phyloP scores from a whole-genome alignment of 2,888 invertebrate species.

The Liodrosophila aerea region DNA sequence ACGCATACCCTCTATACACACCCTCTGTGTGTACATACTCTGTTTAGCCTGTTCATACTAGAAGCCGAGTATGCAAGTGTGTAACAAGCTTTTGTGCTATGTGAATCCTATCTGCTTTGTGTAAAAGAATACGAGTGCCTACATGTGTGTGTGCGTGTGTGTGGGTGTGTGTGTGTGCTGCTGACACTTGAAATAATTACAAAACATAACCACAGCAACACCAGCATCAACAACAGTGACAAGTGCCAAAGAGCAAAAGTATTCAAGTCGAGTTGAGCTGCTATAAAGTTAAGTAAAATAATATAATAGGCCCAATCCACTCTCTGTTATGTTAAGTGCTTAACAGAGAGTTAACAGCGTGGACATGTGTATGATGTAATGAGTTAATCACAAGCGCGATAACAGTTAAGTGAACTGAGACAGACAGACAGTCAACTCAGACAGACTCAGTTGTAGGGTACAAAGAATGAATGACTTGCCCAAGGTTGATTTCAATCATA shows the following conservation, averaged over 20 bases:
- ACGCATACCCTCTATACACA: too few species aligned
- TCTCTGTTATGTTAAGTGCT: too few species aligned
- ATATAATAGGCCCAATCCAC: too few species aligned
- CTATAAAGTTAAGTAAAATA: slow-evolving; percentile 1
- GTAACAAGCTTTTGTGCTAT: slow-evolving; percentile 11
- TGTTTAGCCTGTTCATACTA: too few species aligned
- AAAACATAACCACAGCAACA: slow-evolving; percentile 41
- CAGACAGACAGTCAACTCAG: background rate
- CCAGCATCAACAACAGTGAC: slow-evolving; percentile 16
- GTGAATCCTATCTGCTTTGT: slow-evolving; percentile 4
- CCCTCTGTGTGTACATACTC: too few species aligned
- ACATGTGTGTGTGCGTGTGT: background rate
- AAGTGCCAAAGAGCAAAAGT: slow-evolving; percentile 15
- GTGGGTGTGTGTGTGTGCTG: slow-evolving; percentile 29
- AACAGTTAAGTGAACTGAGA: background rate
- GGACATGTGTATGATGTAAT: too few species aligned
- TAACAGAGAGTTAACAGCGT: too few species aligned
- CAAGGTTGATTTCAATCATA: slow-evolving; percentile 44
- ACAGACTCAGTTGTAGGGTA: background rate
- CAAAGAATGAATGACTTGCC: slow-evolving; percentile 7
- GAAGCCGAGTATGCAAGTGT: slow-evolving; percentile 13
- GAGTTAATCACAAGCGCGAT: too few species aligned
- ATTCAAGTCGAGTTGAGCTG: background rate
- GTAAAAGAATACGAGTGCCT: background rate
- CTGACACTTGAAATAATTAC: slow-evolving; percentile 74